Percentiles rank a stretch among this genome's conserved stretches.
phyloP scores from a whole-genome alignment of 1,140 invertebrate genomes.

The Diploscapter pachys region DNA sequence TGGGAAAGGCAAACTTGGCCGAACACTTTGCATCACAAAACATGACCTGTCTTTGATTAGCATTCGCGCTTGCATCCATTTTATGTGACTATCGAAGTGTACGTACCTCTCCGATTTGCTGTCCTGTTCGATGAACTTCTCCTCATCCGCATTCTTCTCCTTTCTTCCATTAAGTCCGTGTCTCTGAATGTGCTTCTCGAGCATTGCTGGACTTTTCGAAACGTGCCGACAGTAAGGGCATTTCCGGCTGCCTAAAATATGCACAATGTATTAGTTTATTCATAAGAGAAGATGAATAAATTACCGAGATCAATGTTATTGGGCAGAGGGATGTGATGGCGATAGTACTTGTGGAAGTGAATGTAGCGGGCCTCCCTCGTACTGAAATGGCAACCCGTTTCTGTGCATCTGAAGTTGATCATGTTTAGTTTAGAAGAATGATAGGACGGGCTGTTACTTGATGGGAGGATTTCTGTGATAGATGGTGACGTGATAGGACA shows the following conservation, averaged over 20 bases:
- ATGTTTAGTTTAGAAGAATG: background rate
- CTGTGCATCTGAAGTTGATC: conserved; percentile 41
- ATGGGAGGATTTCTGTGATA: conserved; percentile 58
- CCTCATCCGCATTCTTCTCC: conserved; percentile 15
- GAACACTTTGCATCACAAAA: background rate
- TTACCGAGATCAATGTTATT: conserved; percentile 54
- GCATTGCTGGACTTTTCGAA: conserved; percentile 55
- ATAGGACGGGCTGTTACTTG: conserved; percentile 2
- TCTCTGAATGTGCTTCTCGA: conserved; percentile 54
- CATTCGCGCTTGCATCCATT: background rate
- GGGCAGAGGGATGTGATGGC: conserved; percentile 54
- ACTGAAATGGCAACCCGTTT: conserved; percentile 51
- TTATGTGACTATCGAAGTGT: background rate
- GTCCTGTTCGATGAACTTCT: background rate
- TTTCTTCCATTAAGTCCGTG: conserved; percentile 19
- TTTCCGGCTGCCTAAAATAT: conserved; percentile 51
- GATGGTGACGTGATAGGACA: conserved; percentile 56
- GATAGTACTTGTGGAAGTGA: conserved; percentile 58
- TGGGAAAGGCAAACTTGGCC: background rate
- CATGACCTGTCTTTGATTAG: background rate
- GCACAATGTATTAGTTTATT: background rate
- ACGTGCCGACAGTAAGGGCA: conserved; percentile 58
- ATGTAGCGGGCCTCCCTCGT: conserved; percentile 55
- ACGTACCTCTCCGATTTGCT: too few relatives aligned
- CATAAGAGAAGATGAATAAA: conserved; percentile 7